These are phyloP conservation scores for Heliconius cydno DNA, from an alignment of 2,888 invertebrate species.

Conservation along the genomic window DNA sequence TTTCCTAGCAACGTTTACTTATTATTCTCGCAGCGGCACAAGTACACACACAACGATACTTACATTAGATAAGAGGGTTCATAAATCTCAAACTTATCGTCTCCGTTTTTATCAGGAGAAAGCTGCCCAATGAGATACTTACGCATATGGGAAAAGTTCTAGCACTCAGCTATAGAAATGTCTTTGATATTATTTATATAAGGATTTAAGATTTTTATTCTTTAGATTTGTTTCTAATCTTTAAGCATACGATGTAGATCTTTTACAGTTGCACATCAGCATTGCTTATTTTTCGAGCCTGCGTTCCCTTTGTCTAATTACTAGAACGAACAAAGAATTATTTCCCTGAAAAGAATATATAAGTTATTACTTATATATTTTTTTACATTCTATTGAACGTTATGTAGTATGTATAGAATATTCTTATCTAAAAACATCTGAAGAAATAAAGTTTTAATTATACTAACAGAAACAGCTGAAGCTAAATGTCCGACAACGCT, in stretches of 20 bases:
- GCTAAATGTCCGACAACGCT: constrained; percentile 13
- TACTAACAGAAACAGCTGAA: constrained; percentile 9
- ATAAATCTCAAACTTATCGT: constrained; percentile 43
- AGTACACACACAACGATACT: constrained; percentile 37
- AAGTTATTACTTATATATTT: too few species aligned
- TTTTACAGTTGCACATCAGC: too few species aligned
- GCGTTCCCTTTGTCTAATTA: too few species aligned
- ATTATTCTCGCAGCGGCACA: constrained; percentile 9
- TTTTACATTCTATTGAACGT: too few species aligned
- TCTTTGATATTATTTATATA: not conserved
- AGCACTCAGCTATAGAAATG: not conserved
- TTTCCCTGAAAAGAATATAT: too few species aligned
- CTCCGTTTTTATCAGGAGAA: constrained; percentile 40
- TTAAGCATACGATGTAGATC: too few species aligned
- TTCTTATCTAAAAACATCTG: not conserved
- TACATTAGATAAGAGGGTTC: constrained; percentile 39
- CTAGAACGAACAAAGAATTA: too few species aligned
- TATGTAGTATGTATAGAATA: not conserved
- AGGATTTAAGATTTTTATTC: too few species aligned
- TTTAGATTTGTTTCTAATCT: too few species aligned
- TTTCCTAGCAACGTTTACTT: not conserved
- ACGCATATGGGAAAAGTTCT: constrained; percentile 27
- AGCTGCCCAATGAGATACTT: constrained; percentile 39
- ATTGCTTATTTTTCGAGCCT: too few species aligned
- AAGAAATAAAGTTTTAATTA: constrained; percentile 23